Conservation (phyloP, 1,140 invertebrate genomes). For the Caenorhabditis inopinata region DNA sequence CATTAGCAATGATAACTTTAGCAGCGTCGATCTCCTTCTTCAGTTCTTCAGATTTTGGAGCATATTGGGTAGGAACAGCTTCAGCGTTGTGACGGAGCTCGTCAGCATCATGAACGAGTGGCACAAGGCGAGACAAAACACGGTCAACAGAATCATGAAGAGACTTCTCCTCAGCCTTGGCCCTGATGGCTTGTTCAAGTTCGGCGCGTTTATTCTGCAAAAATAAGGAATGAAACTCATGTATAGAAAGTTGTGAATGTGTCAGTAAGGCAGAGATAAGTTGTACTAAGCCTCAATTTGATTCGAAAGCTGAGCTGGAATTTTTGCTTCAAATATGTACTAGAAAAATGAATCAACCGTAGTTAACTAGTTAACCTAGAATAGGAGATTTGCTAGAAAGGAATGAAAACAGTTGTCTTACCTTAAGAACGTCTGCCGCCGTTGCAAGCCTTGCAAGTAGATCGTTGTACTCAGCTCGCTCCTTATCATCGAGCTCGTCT, state of each 20-base stretch:
- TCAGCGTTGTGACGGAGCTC: conserved; percentile 50
- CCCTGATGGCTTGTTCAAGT: neutral
- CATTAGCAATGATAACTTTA: conserved; percentile 26
- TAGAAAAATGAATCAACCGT: too few species aligned
- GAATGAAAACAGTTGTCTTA: neutral
- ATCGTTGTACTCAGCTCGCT: conserved; percentile 10
- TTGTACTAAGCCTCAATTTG: too few species aligned
- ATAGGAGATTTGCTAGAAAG: too few species aligned
- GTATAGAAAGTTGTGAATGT: neutral
- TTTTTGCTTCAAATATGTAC: too few species aligned
- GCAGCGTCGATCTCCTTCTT: conserved; percentile 15
- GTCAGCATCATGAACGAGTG: conserved; percentile 49
- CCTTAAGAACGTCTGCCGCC: conserved; percentile 6
- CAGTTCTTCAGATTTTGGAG: conserved; percentile 28
- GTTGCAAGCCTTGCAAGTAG: conserved; percentile 13
- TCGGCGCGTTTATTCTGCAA: conserved; percentile 4
- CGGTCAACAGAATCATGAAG: too few species aligned
- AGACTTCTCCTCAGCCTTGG: too few species aligned
- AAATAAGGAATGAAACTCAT: neutral
- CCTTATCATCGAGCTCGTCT: conserved; percentile 19
- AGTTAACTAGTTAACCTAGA: too few species aligned
- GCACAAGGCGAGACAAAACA: conserved; percentile 45
- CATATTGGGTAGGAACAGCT: conserved; percentile 51
- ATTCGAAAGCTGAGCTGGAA: too few species aligned
- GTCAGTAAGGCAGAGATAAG: too few species aligned